phyloP scores from a whole-genome alignment of 1,140 invertebrate species.

The Lethocerus indicus region DNA sequence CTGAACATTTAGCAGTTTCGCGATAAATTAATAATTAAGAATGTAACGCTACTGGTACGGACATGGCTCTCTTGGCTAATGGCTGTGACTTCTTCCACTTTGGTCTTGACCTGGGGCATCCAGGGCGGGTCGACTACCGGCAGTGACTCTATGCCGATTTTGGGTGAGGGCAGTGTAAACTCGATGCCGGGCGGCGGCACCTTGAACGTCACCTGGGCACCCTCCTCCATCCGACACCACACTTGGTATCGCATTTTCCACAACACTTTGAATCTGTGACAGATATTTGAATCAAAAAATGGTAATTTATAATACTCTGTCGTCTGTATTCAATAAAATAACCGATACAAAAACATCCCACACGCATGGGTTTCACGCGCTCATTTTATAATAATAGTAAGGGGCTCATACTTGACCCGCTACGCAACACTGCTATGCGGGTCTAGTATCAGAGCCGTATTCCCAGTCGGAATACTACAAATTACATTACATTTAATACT shows the following conservation, averaged over 20 bases:
- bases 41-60: no score
- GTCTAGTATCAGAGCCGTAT: no score
- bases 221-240: conserved; percentile 97
- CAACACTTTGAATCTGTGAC: conserved; percentile 67
- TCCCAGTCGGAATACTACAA: no score
- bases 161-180: conserved; percentile 95
- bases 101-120: conserved; percentile 94
- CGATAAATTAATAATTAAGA: no score
- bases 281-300: neutral
- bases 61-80: conserved; percentile 97
- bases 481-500: no score
- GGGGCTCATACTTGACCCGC: no score
- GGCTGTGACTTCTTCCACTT: conserved; percentile 90
- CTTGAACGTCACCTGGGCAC: conserved; percentile 86
- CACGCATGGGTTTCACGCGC: no score
- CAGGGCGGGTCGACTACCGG: conserved; percentile 96
- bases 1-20: no score
- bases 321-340: neutral
- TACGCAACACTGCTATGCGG: no score
- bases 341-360: neutral
- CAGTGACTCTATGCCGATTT: conserved; percentile 87
- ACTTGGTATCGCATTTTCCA: conserved; percentile 98
- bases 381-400: no score
- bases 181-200: conserved; percentile 96
- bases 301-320: neutral